Base-by-base conservation (phyloP, 2,113 vertebrate species). In the Anhinga anhinga region DNA sequence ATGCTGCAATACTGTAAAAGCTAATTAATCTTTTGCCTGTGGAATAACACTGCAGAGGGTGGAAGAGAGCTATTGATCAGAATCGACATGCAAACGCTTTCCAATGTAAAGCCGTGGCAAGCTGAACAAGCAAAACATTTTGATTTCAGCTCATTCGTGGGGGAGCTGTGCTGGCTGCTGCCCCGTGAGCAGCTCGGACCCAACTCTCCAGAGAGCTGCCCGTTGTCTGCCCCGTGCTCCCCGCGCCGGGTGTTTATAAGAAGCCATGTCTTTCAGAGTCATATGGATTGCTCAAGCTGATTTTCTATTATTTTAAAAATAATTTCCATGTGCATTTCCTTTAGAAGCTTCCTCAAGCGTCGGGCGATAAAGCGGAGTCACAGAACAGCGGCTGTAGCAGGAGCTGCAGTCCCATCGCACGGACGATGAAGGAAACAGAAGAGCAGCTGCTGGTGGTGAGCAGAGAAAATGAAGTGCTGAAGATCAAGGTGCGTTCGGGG, bases 381-480 rank as follows among this genome's bases (percentile, higher is more conserved):
- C 30, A 81, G 23, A 23, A 26, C 38, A 58, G 90, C 1, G 16
- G 56, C 16, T 84, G 88, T 5, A 10, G 32, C 34, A 76, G 74
- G 42, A 82, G 40, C 72, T 59, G 88, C 74, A 58, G 94, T 16
- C 84, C 84, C 5, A 86, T 97, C 5, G 42, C 89, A 29, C 89
- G 90, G 30, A 95, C n/a, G 26, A 55, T 97, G 80, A 92, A 93
- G 93, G 90, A 87, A 13, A 95, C 96, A 3, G 98, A 98, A 15
- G 76, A 96, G 14, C 95, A 98, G 71, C 84, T 98, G 36, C 85
- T 95, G 63, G 66, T 97, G 72, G 73, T 98, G 84, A 97, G 92
- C 79, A 97, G 81, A 71, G 97, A 98, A 34, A 98, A 98, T 49
- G 86, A 97, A 93, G 38, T 96, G 16, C 87, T 98, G 52, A 97